Conservation (phyloP, 2,797 vertebrate species). For the Natrix natrix region DNA sequence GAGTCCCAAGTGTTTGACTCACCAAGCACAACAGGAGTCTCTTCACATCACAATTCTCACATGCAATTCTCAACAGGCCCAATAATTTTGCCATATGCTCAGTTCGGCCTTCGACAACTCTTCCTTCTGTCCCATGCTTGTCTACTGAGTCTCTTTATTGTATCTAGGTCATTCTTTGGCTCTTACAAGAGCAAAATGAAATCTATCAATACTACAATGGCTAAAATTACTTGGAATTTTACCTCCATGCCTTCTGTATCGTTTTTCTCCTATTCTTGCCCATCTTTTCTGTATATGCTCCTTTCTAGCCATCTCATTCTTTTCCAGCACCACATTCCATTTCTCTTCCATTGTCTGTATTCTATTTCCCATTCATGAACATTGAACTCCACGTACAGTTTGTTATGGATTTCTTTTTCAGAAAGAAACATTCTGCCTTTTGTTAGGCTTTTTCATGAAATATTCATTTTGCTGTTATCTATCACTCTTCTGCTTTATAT, state of each 20-base stretch:
- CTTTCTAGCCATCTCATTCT: background rate
- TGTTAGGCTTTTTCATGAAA: background rate
- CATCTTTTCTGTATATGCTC: background rate
- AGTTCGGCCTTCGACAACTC: background rate
- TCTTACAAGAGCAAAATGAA: background rate
- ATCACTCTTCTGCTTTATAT: background rate
- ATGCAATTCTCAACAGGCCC: background rate
- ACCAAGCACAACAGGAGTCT: background rate
- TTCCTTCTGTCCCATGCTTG: background rate
- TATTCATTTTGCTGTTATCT: background rate
- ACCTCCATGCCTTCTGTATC: background rate
- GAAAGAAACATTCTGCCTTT: background rate
- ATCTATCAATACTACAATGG: background rate
- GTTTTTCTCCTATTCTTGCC: background rate
- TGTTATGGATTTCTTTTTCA: background rate
- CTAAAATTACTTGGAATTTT: background rate
- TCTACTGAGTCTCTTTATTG: background rate
- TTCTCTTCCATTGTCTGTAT: background rate
- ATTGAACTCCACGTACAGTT: background rate
- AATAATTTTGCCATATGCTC: background rate
- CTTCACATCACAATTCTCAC: background rate
- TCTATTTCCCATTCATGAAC: background rate
- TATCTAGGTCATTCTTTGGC: background rate
- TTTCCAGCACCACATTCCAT: background rate
- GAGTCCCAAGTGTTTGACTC: background rate